These are phyloP conservation scores for Chromoteleia sp. DNA, from an alignment of 2,888 invertebrate species.

Conservation along the genomic window DNA sequence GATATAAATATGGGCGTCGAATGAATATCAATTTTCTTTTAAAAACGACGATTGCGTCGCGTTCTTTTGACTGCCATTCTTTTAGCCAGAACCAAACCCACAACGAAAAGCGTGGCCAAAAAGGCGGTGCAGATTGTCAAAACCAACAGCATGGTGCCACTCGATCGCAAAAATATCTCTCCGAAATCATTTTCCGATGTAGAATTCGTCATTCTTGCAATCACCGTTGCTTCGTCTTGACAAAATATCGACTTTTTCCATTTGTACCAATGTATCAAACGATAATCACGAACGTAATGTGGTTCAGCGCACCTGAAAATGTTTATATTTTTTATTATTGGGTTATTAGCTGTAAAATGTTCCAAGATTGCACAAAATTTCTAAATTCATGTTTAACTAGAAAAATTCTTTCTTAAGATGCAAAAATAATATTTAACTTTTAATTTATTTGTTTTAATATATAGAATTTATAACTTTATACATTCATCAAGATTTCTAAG, in stretches of 20 bases:
- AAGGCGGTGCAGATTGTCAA: conserved; percentile 72
- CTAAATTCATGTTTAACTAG: no score
- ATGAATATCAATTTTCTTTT: background rate
- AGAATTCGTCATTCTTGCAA: conserved; percentile 63
- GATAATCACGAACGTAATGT: conserved; percentile 84
- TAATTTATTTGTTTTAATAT: no score
- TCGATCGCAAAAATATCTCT: conserved; percentile 74
- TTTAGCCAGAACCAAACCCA: conserved; percentile 76
- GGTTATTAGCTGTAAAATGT: no score
- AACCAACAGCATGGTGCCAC: conserved; percentile 74
- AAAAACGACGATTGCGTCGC: conserved; percentile 77
- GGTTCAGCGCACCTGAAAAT: conserved; percentile 86
- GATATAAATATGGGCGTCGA: background rate
- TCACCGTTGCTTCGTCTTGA: conserved; percentile 51
- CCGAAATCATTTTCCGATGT: conserved; percentile 63
- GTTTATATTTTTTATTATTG: background rate
- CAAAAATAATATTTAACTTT: conserved; percentile 4
- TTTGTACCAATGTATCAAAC: conserved; percentile 87
- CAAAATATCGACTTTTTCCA: conserved; percentile 86
- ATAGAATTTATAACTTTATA: no score
- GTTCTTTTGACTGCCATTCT: conserved; percentile 71
- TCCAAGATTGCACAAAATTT: no score
- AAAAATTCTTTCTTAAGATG: no score
- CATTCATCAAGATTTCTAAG: no score
- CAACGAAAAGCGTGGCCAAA: conserved; percentile 75